Evolutionary conservation across 2,888 invertebrate genomes (phyloP), one percentile per base, ranked within the genome.

Genomic region (Lithophane socia): DNA sequence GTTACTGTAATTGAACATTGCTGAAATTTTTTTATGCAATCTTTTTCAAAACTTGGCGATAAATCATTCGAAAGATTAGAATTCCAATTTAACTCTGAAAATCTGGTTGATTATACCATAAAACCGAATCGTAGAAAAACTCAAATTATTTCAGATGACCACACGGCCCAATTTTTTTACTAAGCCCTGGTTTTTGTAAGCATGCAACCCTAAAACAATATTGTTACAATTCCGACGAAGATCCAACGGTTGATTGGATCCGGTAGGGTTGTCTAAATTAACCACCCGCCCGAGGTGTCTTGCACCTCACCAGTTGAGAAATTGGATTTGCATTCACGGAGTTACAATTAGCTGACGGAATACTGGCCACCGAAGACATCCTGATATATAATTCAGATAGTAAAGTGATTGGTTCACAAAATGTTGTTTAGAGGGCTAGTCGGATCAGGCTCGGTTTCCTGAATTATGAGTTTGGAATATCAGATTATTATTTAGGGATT

Each of bases 271-370:
- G 83, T 82, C 84, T 85, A 88, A 88, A 88, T 88, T 86, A 88
- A 87, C 88, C 86, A 80, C 73, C 77, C 82, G 82, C 72, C 80
- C 56, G 82, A 85, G 81, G 90, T 89, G 78, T 79, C 87, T 83
- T 88, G 88, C 87, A 89, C 86, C 87, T 87, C 75, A 66, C 77
- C 77, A 79, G 84, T 77, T 84, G 77, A 83, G 85, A 87, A 87
- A 88, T 88, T 87, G 86, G 87, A 90, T 92, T 92, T 91, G 90
- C 92, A 92, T 92, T 91, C 87, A 88, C 87, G 79, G 87, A 87
- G 87, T 89, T 87, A 91, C 92, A 90, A 91, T 92, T 91, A 92
- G 86, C 86, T 83, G 83, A 80, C 81, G 80, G 80, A 80, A 87
- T 86, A 88, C 82, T 82, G 87, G 85, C 81, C 83, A 75, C 75